Base-by-base conservation (phyloP, 2,113 vertebrate species). In the Pelusios castaneus region DNA sequence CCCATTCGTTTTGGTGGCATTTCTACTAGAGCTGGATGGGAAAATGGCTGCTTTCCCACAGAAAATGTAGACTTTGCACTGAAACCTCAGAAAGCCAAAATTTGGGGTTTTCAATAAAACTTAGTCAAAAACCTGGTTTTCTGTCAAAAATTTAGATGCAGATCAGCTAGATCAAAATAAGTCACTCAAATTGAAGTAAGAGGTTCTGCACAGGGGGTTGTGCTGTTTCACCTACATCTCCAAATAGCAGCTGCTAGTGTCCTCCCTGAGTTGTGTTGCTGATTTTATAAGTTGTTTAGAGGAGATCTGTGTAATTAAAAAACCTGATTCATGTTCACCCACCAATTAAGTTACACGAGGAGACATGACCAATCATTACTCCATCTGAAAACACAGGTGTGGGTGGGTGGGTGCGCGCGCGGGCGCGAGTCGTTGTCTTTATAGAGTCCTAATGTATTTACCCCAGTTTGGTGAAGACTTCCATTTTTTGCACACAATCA, bases 61-160 rank as follows among this genome's bases (percentile, higher is more conserved):
- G n/a, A 70, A 70, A 41, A 22, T 24, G 25, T 58, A 85, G 92
- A 95, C 96, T 89, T 95, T 89, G 12, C 31, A 0, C 14, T 2
- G 2, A 47, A 80, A 51, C 51, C 4, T 14, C n/a, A 70, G 9
- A 70, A 70, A 22, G 75, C 2, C 56, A 14, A 89, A 94, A 70
- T 95, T 95, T 29, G 0, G 58, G 10, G 31, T 84, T 49, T 89
- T 55, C 52, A 6, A 21, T 29, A 12, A 31, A 90, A 83, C 1
- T 4, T 92, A 80, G 88, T 93, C 92, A 92, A 52, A 93, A 97
- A 96, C 87, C 95, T 92, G 97, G 95, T 97, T 97, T 96, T 95
- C 93, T 96, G 92, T 93, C 97, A 95, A 95, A 97, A 92, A 93
- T 97, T 97, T 96, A 92, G 93, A 96, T 97, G 95, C 95, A 96